Evolutionary conservation across 2,113 vertebrate species (phyloP), one percentile per base, ranked within the genome.

Genomic region (Odontophorus gujanensis): DNA sequence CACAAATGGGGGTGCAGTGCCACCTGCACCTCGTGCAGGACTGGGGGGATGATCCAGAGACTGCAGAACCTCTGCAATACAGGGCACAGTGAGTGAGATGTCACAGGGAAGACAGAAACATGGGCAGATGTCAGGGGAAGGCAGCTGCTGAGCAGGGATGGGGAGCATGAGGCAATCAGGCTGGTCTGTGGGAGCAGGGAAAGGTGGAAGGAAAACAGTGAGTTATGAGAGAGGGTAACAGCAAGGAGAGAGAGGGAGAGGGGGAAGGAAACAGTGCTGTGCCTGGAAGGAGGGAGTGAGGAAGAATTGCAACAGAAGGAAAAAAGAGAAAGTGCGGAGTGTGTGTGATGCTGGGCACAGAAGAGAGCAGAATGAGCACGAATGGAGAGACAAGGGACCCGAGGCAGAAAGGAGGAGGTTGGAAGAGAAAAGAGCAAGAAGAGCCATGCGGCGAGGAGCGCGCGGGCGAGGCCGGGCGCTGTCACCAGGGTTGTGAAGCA

Each of bases 401-500:
- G 80, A 63, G 74, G 25, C 47, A 66, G 67, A 21, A 48, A 74
- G 72, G 77, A 19, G 40, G 65, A 6, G 1, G 78, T 79, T 77
- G 88, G 67, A 87, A 66, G 86, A 96, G 84, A 93, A 95, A 95
- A 81, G 83, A 94, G 96, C 89, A 95, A 96, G 93, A 96, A 92
- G n/a, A 74, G 93, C 87, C 93, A 93, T 79, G 92, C 82, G 92
- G 95, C 17, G 3, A 81, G 87, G 85, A 83, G 89, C 81, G 85
- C n/a, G 53, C 91, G 80, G 97, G 93, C 79, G 19, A 45, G 81
- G 97, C 96, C 67, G 83, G 84, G 93, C 22, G 69, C 97, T 97
- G 98, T 99, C 98, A 98, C 98, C 98, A 98, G 92, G 99, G 98
- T 90, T 98, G 98, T 98, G 97, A 95, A 97, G 97, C 97, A 95